Conservation (phyloP, 30 jellyfish, hydroid and myxozoan genomes). For the Aurelia sp. region DNA sequence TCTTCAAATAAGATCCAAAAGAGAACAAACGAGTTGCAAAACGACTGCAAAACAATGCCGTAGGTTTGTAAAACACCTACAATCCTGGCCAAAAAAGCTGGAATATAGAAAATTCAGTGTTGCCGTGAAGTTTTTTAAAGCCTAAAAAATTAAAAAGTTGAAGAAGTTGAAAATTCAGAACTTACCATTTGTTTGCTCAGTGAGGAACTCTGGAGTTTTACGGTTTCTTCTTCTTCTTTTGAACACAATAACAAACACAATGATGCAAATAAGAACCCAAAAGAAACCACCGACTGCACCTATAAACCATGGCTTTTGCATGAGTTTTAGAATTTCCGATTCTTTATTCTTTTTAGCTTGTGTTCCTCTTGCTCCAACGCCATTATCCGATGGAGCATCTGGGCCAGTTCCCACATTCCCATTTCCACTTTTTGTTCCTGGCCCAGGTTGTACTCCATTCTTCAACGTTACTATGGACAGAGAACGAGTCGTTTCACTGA, state of each 20-base stretch:
- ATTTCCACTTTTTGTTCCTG: neutral
- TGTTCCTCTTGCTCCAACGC: constrained; percentile 15
- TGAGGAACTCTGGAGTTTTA: constrained; percentile 40
- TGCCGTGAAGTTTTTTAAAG: too few relatives aligned
- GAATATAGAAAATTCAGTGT: too few relatives aligned
- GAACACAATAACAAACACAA: constrained; percentile 75
- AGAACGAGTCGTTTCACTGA: too few relatives aligned
- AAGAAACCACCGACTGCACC: constrained; percentile 90
- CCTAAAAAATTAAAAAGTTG: too few relatives aligned
- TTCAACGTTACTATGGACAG: too few relatives aligned
- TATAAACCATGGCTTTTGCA: constrained; percentile 95
- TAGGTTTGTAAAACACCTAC: too few relatives aligned
- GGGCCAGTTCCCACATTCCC: constrained; percentile 6
- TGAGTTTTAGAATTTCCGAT: constrained; percentile 42
- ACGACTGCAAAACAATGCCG: too few relatives aligned
- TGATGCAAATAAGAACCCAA: constrained; percentile 61
- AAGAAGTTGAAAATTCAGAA: too few relatives aligned
- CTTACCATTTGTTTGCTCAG: constrained; percentile 85
- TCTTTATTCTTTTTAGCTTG: constrained; percentile 28
- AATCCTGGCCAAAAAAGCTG: too few relatives aligned
- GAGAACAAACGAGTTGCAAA: too few relatives aligned
- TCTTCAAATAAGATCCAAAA: too few relatives aligned
- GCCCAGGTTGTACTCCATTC: too few relatives aligned
- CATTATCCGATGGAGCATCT: constrained; percentile 5
- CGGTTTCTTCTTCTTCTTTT: constrained; percentile 64